Conservation (phyloP, 2,797 vertebrate species). For the Sebastiscus tertius region DNA sequence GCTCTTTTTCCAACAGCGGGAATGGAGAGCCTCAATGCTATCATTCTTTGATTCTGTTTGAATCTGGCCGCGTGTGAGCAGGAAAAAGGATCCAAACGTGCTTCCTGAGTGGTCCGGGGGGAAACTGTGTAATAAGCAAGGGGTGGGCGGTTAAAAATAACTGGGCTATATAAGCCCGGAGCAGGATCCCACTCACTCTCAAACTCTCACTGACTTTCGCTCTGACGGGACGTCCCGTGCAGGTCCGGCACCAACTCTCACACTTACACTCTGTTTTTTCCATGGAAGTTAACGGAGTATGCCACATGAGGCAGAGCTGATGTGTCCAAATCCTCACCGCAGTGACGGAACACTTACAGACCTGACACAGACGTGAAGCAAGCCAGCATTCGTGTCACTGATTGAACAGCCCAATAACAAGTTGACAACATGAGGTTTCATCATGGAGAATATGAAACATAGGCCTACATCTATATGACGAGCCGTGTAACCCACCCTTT, state of each 20-base stretch:
- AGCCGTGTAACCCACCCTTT: neutral
- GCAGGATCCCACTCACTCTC: conserved; percentile 86
- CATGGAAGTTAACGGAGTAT: conserved; percentile 41
- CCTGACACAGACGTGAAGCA: conserved; percentile 57
- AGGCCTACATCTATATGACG: neutral
- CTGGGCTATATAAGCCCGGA: conserved; percentile 91
- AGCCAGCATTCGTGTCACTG: conserved; percentile 16
- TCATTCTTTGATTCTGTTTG: conserved; percentile 90
- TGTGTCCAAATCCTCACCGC: conserved; percentile 47
- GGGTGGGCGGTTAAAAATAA: conserved; percentile 97
- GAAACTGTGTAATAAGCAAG: conserved; percentile 92
- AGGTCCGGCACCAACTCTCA: conserved; percentile 45
- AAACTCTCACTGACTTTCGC: conserved; percentile 74
- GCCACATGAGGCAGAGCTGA: conserved; percentile 49
- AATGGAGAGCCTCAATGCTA: conserved; percentile 87
- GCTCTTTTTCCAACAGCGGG: conserved; percentile 74
- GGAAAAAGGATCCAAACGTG: conserved; percentile 92
- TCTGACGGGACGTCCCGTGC: conserved; percentile 66
- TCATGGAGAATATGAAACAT: conserved; percentile 56
- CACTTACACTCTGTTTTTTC: conserved; percentile 68
- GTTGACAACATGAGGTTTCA: conserved; percentile 33
- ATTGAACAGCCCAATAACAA: conserved; percentile 40
- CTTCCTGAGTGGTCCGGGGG: conserved; percentile 95
- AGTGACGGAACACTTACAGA: conserved; percentile 55
- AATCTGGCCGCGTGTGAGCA: conserved; percentile 91